A percentile compares a stretch with the other conserved stretches of the same genome.
phyloP scores from a whole-genome alignment of 35 echinoderm and acorn worm species.

The Nesometra sesokonis region DNA sequence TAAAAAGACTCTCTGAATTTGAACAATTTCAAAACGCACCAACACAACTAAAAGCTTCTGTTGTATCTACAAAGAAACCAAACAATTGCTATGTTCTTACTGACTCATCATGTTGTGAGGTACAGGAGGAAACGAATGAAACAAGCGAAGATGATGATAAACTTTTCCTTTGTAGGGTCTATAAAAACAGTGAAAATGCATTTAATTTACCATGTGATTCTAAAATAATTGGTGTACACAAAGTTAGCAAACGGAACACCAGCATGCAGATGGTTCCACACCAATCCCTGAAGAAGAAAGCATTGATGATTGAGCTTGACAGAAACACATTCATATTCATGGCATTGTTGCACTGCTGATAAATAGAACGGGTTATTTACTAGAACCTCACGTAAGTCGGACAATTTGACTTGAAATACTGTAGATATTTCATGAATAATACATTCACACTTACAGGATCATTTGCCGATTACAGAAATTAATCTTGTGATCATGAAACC shows the following conservation, averaged over 20 bases:
- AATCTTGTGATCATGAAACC: too few species aligned
- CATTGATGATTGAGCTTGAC: slow-evolving; percentile 30
- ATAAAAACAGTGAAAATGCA: slow-evolving; percentile 22
- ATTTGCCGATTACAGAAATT: too few species aligned
- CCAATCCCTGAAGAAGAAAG: slow-evolving; percentile 15
- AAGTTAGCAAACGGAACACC: slow-evolving; percentile 25
- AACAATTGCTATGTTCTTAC: slow-evolving; percentile 38
- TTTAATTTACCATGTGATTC: slow-evolving; percentile 25
- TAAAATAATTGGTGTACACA: slow-evolving; percentile 22
- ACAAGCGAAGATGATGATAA: slow-evolving; percentile 15
- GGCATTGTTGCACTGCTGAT: slow-evolving; percentile 21
- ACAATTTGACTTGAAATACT: too few species aligned
- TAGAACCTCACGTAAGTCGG: not conserved
- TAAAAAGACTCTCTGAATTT: too few species aligned
- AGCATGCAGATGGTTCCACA: slow-evolving; percentile 21
- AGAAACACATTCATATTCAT: slow-evolving; percentile 36
- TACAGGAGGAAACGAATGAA: slow-evolving; percentile 34
- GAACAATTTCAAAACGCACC: slow-evolving; percentile 4
- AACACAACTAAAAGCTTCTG: slow-evolving; percentile 6
- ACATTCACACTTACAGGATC: too few species aligned
- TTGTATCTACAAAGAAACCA: slow-evolving; percentile 23
- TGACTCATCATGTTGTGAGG: slow-evolving; percentile 30
- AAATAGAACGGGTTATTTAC: not conserved
- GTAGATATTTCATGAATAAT: too few species aligned
- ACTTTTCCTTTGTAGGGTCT: slow-evolving; percentile 16